Base-by-base conservation (phyloP, 2,888 invertebrate species). In the Villa cingulata region DNA sequence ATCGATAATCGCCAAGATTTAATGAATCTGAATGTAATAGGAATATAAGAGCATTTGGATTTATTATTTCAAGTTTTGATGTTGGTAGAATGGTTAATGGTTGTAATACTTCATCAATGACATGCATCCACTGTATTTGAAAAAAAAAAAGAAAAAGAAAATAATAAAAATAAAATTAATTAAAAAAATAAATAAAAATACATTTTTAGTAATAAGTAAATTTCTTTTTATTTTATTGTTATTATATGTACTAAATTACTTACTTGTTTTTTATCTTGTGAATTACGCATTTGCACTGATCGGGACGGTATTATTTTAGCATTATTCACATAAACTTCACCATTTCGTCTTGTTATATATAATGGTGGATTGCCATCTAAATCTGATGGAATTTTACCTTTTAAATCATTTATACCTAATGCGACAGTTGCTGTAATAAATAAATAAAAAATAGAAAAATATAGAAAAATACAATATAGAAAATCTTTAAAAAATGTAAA, bases 21-120 rank as follows among this genome's bases (percentile, higher is more conserved):
- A 87, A 75, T 45, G 77, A 76, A 61, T 87, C 86, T 45, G 85
- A 84, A 59, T 81, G 77, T 61, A 83, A 80, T 52, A 89, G 69
- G 61, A 88, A 88, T 60, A 83, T 80, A 62, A 77, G 80, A 2
- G 89, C 90, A 59, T 84, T 84, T 1, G 88, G 87, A 64, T 86
- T 88, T 66, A 80, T 83, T 43, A 86, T 75, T 14, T 77, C 74
- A n/a, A 74, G 70, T 18, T 75, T 72, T 48, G 74, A 73, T 16
- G 77, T 73, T 27, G 76, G 75, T 47, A 73, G 72, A 1, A 81
- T 75, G 56, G 78, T 76, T 6, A 88, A 78, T 0, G 90, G 90
- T 57, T 83, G 80, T 51, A 91, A 71, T 27, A 91, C 87, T 68
- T 87, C 85, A 62, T 89, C 88, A 62, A 91, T 87, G 59, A 88